Percentiles rank a stretch among this genome's conserved stretches.
Evolutionary conservation across 2,797 vertebrate genomes (phyloP).

Genomic region (Podargus strigoides): DNA sequence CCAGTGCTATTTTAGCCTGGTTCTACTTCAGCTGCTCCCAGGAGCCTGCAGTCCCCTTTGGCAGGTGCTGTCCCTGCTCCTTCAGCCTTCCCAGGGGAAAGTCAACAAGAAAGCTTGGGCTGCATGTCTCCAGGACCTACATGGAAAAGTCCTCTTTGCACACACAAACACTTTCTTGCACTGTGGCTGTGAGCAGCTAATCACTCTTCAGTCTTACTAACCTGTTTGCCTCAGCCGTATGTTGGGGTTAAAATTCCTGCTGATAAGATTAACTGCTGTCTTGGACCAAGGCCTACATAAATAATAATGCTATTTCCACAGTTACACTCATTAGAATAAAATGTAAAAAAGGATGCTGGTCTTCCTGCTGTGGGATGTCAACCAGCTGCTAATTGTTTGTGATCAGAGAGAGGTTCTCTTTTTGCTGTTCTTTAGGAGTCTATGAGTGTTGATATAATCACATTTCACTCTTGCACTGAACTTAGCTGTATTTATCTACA

Average conservation of each 20-base stretch:
- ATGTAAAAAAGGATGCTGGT: neutral
- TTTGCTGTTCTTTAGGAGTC: neutral
- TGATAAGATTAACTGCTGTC: conserved; percentile 43
- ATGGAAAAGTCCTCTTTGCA: neutral
- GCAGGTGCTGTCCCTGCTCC: neutral
- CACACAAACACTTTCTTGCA: neutral
- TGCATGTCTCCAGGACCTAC: neutral
- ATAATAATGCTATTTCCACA: conserved; percentile 16
- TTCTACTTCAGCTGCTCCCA: neutral
- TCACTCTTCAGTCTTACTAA: conserved; percentile 16
- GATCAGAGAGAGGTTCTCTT: neutral
- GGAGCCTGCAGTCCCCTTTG: fast-evolving
- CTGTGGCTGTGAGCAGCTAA: neutral
- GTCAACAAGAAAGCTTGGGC: neutral
- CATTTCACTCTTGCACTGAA: neutral
- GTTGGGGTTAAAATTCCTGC: conserved; percentile 20
- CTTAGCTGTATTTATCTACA: neutral
- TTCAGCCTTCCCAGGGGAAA: neutral
- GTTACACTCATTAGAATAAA: neutral
- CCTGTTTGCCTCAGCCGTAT: neutral
- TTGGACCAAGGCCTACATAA: neutral
- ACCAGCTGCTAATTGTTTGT: conserved; percentile 11
- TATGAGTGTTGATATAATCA: neutral
- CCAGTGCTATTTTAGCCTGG: neutral
- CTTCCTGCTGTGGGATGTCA: neutral